Base-by-base conservation (phyloP, 2,113 vertebrate genomes). In the Corynorhinus townsendii region DNA sequence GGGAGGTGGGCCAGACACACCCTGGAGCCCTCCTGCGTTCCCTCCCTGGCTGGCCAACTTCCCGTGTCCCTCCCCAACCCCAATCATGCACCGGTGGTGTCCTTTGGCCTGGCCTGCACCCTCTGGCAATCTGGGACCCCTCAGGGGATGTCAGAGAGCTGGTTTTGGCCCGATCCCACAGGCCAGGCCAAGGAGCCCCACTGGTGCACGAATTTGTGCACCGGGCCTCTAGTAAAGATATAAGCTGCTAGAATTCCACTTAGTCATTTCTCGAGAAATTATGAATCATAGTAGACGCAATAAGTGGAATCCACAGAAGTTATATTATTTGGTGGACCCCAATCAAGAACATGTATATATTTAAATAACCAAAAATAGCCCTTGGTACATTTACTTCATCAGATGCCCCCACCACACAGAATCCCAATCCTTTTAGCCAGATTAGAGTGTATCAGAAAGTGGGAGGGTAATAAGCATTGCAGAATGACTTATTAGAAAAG, bases 401-500 rank as follows among this genome's bases (percentile, higher is more conserved):
- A 59, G 11, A 87, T 54, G 17, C 9, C 38, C 64, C 68, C 6
- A 86, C 1, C 79, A 28, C 45, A 71, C 28, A 73, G 45, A 89
- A 11, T 40, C 45, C 33, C 1, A 9, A 19, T 49, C 68, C 69
- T 76, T 82, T 59, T 22, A 79, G 35, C 24, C 43, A 83, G 5
- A 38, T 89, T 80, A 49, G 28, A 72, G 24, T 45, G 4, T 62
- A 52, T 47, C 15, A 77, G 28, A 81, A 85, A 68, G 24, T 35
- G 33, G 40, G 16, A 80, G 38, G 68, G 11, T 38, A 83, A 68
- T 81, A 76, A 90, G 73, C 77, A 66, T 33, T 75, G 22, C 11
- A 62, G 90, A 93, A 76, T 33, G 33, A 69, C 33, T 77, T 89
- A 66, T 82, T 93, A 93, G 81, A 47, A 93, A 96, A 94, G 26